A percentile compares a stretch with the other conserved stretches of the same genome.
Evolutionary conservation across 2,888 invertebrate genomes (phyloP).

Genomic region (Epinotia bilunana): DNA sequence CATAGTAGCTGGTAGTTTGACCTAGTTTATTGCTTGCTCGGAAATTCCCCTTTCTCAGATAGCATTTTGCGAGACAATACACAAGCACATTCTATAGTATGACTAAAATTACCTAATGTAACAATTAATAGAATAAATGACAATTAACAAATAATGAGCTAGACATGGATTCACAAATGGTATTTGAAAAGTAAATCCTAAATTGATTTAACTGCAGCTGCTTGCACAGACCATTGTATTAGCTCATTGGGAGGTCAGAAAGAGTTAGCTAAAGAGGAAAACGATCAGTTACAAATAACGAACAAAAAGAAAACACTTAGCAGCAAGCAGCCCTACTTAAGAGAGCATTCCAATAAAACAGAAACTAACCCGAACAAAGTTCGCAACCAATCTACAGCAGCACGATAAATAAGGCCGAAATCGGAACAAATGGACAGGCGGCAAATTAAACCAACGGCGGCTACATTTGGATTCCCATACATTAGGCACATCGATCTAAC

Average conservation of each 20-base stretch:
- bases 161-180: too few species aligned
- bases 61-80: too few species aligned
- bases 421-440: constrained; percentile 83
- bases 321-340: constrained; percentile 38
- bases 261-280: constrained; percentile 2
- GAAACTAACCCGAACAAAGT: constrained; percentile 42
- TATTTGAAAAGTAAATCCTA: too few species aligned
- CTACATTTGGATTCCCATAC: constrained; percentile 79
- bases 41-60: not conserved
- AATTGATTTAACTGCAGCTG: too few species aligned
- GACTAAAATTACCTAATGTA: too few species aligned
- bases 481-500: constrained; percentile 81
- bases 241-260: not conserved
- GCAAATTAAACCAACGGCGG: constrained; percentile 77
- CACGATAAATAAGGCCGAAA: constrained; percentile 79
- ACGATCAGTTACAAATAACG: constrained; percentile 14
- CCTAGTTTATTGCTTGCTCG: not conserved
- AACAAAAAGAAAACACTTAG: constrained; percentile 37
- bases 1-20: constrained; percentile 9
- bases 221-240: not conserved
- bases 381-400: constrained; percentile 64
- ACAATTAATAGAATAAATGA: too few species aligned
- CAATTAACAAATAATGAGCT: too few species aligned
- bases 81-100: too few species aligned
- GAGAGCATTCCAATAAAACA: constrained; percentile 48